Evolutionary conservation across 2,888 invertebrate species (phyloP).

Genomic region (Agonopterix arenella): DNA sequence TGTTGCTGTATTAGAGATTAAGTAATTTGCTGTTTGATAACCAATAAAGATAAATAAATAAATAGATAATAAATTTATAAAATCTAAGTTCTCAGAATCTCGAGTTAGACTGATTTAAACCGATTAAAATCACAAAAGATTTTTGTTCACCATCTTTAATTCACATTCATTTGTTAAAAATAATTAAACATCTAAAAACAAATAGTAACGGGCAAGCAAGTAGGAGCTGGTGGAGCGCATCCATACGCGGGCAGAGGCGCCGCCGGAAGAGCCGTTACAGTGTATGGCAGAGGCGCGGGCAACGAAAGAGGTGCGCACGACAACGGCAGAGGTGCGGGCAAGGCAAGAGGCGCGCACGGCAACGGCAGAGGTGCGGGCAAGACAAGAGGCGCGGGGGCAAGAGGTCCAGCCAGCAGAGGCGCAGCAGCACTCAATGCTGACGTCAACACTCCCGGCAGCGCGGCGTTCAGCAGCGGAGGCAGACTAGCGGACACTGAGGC

Average conservation of each 20-base stretch:
- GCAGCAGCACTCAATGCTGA: constrained; percentile 27
- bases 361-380: not conserved
- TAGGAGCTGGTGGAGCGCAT: constrained; percentile 1
- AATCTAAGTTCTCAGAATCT: too few relatives aligned
- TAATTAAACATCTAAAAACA: not conserved
- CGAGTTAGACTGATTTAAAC: not conserved
- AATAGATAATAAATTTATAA: too few relatives aligned
- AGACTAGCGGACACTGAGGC: not conserved
- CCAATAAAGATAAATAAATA: too few relatives aligned
- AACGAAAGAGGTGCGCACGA: constrained; percentile 11
- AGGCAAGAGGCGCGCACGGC: not conserved
- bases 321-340: not conserved
- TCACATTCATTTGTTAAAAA: not conserved
- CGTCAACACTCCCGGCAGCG: constrained; percentile 35
- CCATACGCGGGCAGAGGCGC: not conserved
- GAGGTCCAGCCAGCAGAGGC: constrained; percentile 26
- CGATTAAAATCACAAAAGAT: not conserved
- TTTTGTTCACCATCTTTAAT: not conserved
- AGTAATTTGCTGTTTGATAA: too few relatives aligned
- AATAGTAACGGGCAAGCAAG: constrained; percentile 2
- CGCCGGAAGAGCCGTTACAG: not conserved
- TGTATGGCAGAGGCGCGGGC: not conserved
- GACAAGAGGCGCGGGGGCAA: not conserved
- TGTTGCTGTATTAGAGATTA: too few relatives aligned
- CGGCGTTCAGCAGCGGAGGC: constrained; percentile 17